These are phyloP conservation scores for Ennomos erosarius DNA, from an alignment of 2,888 invertebrate species.

Conservation along the genomic window DNA sequence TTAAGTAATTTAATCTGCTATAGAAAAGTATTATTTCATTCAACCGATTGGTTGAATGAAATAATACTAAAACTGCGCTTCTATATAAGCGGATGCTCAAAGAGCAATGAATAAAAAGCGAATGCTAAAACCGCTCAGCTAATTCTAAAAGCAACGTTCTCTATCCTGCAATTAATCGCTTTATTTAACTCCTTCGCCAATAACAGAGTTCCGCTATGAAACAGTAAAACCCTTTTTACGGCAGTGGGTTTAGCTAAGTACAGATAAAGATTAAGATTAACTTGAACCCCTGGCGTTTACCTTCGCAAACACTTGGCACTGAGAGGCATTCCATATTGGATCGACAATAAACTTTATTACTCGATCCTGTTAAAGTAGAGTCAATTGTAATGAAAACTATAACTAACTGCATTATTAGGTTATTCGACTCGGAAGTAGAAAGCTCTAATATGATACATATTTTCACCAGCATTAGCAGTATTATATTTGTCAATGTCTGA, in stretches of 20 bases:
- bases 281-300: conserved; percentile 44
- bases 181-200: conserved; percentile 62
- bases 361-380: conserved; percentile 10
- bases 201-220: conserved; percentile 55
- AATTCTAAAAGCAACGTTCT: conserved; percentile 33
- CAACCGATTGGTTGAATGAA: too few species aligned
- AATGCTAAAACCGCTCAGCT: conserved; percentile 13
- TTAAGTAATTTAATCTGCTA: too few species aligned
- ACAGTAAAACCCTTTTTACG: conserved; percentile 58
- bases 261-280: conserved; percentile 57
- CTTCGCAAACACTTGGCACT: conserved; percentile 33
- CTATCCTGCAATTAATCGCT: conserved; percentile 60
- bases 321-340: conserved; percentile 33
- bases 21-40: too few species aligned
- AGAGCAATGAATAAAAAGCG: conserved; percentile 22
- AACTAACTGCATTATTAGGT: too few species aligned
- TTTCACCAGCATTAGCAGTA: too few species aligned
- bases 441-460: too few species aligned
- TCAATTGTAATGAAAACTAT: too few species aligned
- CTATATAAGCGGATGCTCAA: background rate
- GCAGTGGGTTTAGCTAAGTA: conserved; percentile 43
- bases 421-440: too few species aligned
- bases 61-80: too few species aligned
- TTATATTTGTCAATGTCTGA: too few species aligned
- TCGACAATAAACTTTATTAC: conserved; percentile 26